Base-by-base conservation (phyloP, 2,888 invertebrate species). In the Corythucha ciliata region DNA sequence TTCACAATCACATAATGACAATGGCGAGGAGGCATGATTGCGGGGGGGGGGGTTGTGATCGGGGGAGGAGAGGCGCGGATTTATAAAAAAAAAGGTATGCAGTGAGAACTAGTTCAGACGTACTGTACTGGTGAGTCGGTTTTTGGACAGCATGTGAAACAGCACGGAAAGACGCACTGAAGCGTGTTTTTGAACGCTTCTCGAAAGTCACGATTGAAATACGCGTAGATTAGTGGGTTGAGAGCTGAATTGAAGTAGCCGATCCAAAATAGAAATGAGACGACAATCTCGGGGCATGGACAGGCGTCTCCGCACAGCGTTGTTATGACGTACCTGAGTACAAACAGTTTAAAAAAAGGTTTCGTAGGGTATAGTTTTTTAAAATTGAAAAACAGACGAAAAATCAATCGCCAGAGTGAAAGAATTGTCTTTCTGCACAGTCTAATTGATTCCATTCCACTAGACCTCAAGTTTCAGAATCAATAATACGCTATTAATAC, bases 201-300 rank as follows among this genome's bases (percentile, higher is more conserved):
- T 67, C 96, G 80, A 70, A 97, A 96, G 70, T 97, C 96, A 36
- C 91, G 78, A 70, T 93, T 93, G 73, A 92, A 93, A 70, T 91
- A 92, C 58, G 93, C 93, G 71, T 92, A 93, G 64, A 96, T 91
- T 59, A 94, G 74, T 1, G 94, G 94, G 70, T 96, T 96, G 52
- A 94, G 74, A 46, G 90, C 89, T 12, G 91, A 91, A 72, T 94
- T 94, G 73, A 90, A 89, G 73, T 97, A 97, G 54, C 97, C 96
- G 63, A 96, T 87, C 96, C 94, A 94, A 69, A 85, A 85, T 27
- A 84, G 72, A 61, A 81, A 72, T 44, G 77, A 74, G 36, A 83
- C 80, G 27, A 85, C 72, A 60, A 79, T 73, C 50, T 77, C 75
- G 3, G 84, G 83, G 57, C 77, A 78, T 37, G 74, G 73, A 64